phyloP scores from a whole-genome alignment of 64 coral and sea anemone genomes.

The Exaiptasia diaphana region DNA sequence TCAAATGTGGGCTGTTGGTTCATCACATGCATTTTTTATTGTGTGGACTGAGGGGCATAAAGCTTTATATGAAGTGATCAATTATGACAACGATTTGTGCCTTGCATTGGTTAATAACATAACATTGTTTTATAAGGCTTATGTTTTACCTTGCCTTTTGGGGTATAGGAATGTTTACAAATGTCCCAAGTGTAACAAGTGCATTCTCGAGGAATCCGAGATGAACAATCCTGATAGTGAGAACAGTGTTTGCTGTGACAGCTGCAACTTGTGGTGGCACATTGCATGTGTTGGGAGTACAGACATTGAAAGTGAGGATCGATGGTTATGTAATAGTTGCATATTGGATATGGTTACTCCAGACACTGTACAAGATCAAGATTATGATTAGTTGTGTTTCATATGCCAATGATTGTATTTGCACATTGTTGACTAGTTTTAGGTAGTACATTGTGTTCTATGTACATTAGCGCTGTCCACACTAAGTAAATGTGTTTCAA shows the following conservation, averaged over 20 bases:
- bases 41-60: conserved; percentile 20
- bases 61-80: conserved; percentile 1
- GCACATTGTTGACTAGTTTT: conserved; percentile 43
- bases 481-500: conserved; percentile 52
- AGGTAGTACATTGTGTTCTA: conserved; percentile 54
- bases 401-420: conserved; percentile 43
- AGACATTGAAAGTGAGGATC: conserved; percentile 22
- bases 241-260: no score
- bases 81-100: conserved; percentile 29
- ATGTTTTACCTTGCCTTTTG: conserved; percentile 7
- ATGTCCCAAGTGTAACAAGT: conserved; percentile 4
- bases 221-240: no score
- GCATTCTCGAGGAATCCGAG: not conserved
- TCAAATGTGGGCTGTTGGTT: conserved; percentile 17
- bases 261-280: no score
- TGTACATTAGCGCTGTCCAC: conserved; percentile 2
- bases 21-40: conserved; percentile 7
- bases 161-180: not conserved
- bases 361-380: conserved; percentile 37
- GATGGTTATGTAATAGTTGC: conserved; percentile 7
- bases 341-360: conserved; percentile 34
- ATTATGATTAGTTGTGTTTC: conserved; percentile 33
- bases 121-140: conserved; percentile 46
- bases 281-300: conserved; percentile 8
- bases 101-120: conserved; percentile 27